Base-by-base conservation (phyloP, 2,797 vertebrate species). In the Hypotaenidia okinawae region DNA sequence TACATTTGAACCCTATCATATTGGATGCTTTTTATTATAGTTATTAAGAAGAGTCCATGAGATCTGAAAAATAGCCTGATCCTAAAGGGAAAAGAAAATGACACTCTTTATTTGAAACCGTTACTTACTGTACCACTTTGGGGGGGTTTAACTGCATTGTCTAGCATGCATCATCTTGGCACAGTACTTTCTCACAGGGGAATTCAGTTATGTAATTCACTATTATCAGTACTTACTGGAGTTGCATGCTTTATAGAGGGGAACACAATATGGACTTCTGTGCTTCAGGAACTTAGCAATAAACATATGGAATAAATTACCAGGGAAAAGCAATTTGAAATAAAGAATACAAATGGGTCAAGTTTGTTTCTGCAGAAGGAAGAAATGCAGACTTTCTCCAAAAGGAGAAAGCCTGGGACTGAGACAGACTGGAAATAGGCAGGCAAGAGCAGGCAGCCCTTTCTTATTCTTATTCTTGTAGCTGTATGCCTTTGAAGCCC, bases 61-160 rank as follows among this genome's bases (percentile, higher is more conserved):
- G 91, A 93, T 90, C 81, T 87, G 94, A 95, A 89, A 94, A 94
- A 95, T 11, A 89, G 68, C 27, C 55, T 87, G 85, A 87, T 93
- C 83, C 87, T 95, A 84, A 94, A 79, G 91, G 93, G 83, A 84
- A 90, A 90, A 94, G 85, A 95, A 96, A 96, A 93, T 83, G 49
- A 93, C 84, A 84, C 57, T 80, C 59, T 92, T 96, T 97, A 97
- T 96, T 91, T 96, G 75, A 93, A 95, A 83, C 84, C 84, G 72
- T 95, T 96, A 96, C 92, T 96, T 95, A 95, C 84, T 74, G 61
- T 94, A 94, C 73, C 74, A 83, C 63, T 96, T 85, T 66, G 67
- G 58, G 91, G 91, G 47, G 45, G 45, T 79, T 91, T 96, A 92
- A 93, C 79, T 89, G 82, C 90, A 75, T 94, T 94, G 93, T 96